A percentile compares a stretch with the other conserved stretches of the same genome.
Conservation (phyloP, 2,113 vertebrate genomes). For the Cairina moschata region DNA sequence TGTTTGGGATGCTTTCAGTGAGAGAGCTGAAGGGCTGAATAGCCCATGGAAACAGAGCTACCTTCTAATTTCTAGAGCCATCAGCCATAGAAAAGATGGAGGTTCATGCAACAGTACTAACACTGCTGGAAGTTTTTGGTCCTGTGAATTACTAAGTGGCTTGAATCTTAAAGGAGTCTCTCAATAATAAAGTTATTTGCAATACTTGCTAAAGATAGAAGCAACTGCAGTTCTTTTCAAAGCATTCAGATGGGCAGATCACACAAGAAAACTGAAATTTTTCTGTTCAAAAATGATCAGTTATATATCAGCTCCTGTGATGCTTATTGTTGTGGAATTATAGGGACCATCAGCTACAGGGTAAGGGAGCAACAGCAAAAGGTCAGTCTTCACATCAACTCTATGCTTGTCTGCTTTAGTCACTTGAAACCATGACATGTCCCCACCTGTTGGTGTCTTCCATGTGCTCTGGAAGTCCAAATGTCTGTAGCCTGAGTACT, state of each 20-base stretch:
- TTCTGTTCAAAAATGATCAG: not conserved
- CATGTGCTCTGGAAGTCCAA: conserved; percentile 66
- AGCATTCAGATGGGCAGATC: not conserved
- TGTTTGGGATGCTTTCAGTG: not conserved
- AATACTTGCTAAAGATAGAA: not conserved
- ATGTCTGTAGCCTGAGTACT: conserved; percentile 21
- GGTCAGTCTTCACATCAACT: not conserved
- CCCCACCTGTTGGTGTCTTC: conserved; percentile 50
- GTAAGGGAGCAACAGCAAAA: not conserved
- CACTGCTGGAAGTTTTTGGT: not conserved
- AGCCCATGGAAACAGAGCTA: not conserved
- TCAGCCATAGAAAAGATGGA: not conserved
- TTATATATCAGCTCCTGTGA: not conserved
- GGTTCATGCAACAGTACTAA: not conserved
- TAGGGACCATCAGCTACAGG: not conserved
- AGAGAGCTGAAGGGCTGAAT: not conserved
- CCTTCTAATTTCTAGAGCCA: not conserved
- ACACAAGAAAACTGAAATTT: not conserved
- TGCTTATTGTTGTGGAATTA: not conserved
- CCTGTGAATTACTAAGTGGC: not conserved
- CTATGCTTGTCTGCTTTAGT: conserved; percentile 12
- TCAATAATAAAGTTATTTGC: not conserved
- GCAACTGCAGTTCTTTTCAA: not conserved
- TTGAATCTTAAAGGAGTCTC: not conserved
- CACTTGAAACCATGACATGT: not conserved